A percentile compares a stretch with the other conserved stretches of the same genome.
These are phyloP conservation scores for Epinephelus fuscoguttatus DNA, from an alignment of 2,113 vertebrate genomes.

Conservation along the genomic window DNA sequence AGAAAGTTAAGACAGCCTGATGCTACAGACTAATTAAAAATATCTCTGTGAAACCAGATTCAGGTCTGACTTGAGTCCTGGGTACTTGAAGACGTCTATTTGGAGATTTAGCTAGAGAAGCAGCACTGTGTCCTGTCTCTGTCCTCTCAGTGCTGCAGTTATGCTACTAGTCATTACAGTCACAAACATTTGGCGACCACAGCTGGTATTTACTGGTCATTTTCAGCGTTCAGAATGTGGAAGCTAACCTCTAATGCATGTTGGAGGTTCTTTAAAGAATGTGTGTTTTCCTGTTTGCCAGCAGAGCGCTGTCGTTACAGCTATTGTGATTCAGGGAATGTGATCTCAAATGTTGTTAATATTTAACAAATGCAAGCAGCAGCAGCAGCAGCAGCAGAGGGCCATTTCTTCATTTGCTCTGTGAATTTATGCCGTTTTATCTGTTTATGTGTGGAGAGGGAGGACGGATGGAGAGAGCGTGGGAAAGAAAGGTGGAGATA, in stretches of 20 bases:
- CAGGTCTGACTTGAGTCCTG: no score
- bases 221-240: not conserved
- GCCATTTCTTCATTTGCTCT: slow-evolving; percentile 13
- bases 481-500: not conserved
- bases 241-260: not conserved
- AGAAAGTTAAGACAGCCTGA: no score
- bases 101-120: not conserved
- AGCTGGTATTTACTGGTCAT: not conserved
- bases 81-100: not conserved
- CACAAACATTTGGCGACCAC: not conserved
- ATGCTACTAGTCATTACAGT: not conserved
- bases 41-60: no score
- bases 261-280: slow-evolving; percentile 8
- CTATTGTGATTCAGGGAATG: slow-evolving; percentile 19
- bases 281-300: not conserved
- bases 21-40: no score
- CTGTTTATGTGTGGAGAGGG: not conserved
- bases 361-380: slow-evolving; percentile 59
- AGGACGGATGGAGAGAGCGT: not conserved
- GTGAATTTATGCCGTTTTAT: slow-evolving; percentile 5
- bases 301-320: not conserved
- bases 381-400: slow-evolving; percentile 33
- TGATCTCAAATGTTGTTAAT: slow-evolving; percentile 59
- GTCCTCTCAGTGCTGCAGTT: not conserved
- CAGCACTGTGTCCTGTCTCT: no score